These are phyloP conservation scores for Trichechus manatus DNA, from an alignment of 2,113 vertebrate species.

Conservation along the genomic window DNA sequence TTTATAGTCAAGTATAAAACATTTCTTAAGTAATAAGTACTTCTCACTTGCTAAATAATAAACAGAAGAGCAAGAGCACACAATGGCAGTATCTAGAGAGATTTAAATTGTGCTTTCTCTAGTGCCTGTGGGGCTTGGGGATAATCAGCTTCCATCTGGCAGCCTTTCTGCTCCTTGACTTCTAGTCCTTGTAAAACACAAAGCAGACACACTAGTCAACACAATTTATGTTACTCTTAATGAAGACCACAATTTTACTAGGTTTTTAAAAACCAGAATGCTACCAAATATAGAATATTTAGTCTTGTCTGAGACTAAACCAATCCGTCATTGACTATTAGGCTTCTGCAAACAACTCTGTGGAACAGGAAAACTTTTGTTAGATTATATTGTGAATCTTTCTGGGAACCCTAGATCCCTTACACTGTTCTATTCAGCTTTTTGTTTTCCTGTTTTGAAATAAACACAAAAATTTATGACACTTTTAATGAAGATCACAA, in stretches of 20 bases:
- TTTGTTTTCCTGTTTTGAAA: neutral
- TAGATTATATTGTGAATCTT: neutral
- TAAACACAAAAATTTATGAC: neutral
- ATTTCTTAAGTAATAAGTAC: neutral
- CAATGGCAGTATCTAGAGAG: neutral
- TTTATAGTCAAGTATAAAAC: neutral
- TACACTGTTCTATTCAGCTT: neutral
- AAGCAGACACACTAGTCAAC: neutral
- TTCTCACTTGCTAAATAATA: slow-evolving; percentile 11
- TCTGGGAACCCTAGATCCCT: neutral
- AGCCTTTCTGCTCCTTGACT: slow-evolving; percentile 23
- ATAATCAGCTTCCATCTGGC: slow-evolving; percentile 9
- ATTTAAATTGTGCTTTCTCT: neutral
- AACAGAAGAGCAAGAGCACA: neutral
- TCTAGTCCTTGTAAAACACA: slow-evolving; percentile 45
- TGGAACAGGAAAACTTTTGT: slow-evolving; percentile 8
- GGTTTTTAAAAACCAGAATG: neutral
- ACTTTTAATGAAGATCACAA: neutral
- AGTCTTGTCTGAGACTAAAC: slow-evolving; percentile 20
- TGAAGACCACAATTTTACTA: neutral
- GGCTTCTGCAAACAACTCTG: neutral
- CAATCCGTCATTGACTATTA: slow-evolving; percentile 37
- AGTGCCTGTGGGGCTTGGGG: neutral
- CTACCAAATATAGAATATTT: neutral
- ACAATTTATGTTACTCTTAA: neutral